Conservation (phyloP, 2,888 invertebrate species). For the Stictocephala bisonia region DNA sequence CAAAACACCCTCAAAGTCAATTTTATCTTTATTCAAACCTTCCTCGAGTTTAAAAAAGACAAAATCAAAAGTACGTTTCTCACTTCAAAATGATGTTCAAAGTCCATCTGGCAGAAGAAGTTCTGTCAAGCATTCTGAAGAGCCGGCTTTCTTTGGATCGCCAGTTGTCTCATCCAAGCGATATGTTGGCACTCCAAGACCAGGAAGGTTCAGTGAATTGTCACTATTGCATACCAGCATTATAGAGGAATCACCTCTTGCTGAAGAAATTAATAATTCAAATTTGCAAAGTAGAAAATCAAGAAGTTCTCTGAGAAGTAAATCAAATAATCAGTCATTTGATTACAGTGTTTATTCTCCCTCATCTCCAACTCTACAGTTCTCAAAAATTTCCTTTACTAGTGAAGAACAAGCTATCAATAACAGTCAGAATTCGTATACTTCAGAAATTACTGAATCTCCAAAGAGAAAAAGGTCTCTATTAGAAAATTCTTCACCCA, state of each 20-base stretch:
- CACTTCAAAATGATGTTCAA: slow-evolving; percentile 25
- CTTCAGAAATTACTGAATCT: not conserved
- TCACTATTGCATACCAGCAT: slow-evolving; percentile 24
- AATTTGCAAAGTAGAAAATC: not conserved
- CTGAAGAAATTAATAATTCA: not conserved
- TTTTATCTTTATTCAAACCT: slow-evolving; percentile 8
- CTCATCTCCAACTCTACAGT: slow-evolving; percentile 21
- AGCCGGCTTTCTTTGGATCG: not conserved
- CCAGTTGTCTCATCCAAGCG: not conserved
- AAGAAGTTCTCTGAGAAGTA: not conserved
- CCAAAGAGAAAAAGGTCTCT: not conserved
- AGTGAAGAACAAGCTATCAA: no score
- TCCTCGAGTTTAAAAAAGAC: slow-evolving; percentile 10
- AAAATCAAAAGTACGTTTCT: slow-evolving; percentile 5
- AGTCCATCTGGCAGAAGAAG: slow-evolving; percentile 32
- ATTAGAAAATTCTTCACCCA: not conserved
- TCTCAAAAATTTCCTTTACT: slow-evolving; percentile 18
- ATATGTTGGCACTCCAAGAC: slow-evolving; percentile 12
- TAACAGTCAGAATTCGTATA: no score
- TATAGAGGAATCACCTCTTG: slow-evolving; percentile 11
- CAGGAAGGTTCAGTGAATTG: not conserved
- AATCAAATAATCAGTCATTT: not conserved
- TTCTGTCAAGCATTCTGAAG: not conserved
- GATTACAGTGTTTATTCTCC: slow-evolving; percentile 25
- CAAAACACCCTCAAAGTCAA: slow-evolving; percentile 18